Evolutionary conservation across 1,140 invertebrate genomes (phyloP), one percentile per base, ranked within the genome.

Genomic region (Cherax quadricarinatus): DNA sequence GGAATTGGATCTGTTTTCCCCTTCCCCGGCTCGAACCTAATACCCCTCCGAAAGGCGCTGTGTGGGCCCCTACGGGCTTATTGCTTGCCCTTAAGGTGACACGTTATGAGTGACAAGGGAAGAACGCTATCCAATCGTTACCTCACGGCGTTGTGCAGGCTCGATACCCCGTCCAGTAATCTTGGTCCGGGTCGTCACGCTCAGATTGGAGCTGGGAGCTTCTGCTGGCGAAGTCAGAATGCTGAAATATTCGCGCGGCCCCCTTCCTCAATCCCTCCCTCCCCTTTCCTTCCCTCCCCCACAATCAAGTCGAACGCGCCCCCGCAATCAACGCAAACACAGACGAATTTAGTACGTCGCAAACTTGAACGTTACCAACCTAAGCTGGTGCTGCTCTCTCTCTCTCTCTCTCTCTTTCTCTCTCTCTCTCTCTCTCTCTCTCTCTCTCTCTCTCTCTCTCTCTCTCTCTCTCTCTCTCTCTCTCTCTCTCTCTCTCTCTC

Each of bases 261-360:
- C 30, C 30, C 30, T 41, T 41, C 30, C 30, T 41, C 30, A 41
- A 41, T 41, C 30, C 30, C 30, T 41, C 30, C 30, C 30, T 41
- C 30, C 30, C 30, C 30, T 41, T 41, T 41, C 30, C 30, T 41
- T 41, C 30, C 30, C 30, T 41, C 30, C 24, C 79, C 79, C 79
- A 48, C 79, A 81, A 81, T 81, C 79, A 81, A 81, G 51, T 57
- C 79, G 79, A 81, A 81, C 24, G 51, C 79, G 51, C 79, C 79
- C 14, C 49, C 48, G 48, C 48, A 81, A 51, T 57, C 48, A 81
- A 18, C 48, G 51, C 79, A 81, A 57, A 81, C 79, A 81, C 79
- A 81, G 79, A 81, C 79, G 79, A 81, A 81, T 81, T 81, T 81
- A 81, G 79, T 75, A 81, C 24, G 48, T 81, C 79, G 79, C 79